Evolutionary conservation across 2,113 vertebrate species (phyloP).

Genomic region (Eulemur macaco): DNA sequence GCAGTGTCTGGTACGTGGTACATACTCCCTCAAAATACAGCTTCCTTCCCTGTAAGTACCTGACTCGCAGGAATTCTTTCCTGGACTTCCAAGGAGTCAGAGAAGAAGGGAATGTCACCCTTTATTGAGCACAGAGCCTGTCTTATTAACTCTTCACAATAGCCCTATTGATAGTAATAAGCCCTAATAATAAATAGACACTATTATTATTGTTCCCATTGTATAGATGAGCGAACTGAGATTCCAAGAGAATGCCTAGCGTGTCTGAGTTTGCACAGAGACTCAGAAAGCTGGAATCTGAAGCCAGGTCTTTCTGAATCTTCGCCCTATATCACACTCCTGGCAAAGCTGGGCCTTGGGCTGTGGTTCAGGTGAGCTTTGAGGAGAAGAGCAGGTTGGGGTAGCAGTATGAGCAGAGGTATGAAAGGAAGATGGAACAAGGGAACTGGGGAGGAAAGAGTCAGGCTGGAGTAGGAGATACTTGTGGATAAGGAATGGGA

Average conservation of each 20-base stretch:
- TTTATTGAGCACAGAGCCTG: background rate
- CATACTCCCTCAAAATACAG: background rate
- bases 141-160: background rate
- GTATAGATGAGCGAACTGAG: background rate
- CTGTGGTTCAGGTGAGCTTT: background rate
- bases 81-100: background rate
- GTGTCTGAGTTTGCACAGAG: background rate
- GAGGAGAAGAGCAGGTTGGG: background rate
- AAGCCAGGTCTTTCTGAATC: background rate
- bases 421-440: background rate
- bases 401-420: background rate
- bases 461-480: background rate
- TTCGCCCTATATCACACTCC: background rate
- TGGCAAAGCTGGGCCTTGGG: background rate
- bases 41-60: background rate
- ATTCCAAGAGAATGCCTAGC: background rate
- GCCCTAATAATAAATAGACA: background rate
- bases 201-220: background rate
- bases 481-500: background rate
- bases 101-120: background rate
- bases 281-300: background rate
- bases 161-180: background rate
- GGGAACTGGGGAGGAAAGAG: background rate
- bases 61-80: background rate
- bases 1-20: background rate